Percentiles rank a stretch among this genome's conserved stretches.
These are phyloP conservation scores for Crepidodera aurea DNA, from an alignment of 2,888 invertebrate genomes.

Conservation along the genomic window DNA sequence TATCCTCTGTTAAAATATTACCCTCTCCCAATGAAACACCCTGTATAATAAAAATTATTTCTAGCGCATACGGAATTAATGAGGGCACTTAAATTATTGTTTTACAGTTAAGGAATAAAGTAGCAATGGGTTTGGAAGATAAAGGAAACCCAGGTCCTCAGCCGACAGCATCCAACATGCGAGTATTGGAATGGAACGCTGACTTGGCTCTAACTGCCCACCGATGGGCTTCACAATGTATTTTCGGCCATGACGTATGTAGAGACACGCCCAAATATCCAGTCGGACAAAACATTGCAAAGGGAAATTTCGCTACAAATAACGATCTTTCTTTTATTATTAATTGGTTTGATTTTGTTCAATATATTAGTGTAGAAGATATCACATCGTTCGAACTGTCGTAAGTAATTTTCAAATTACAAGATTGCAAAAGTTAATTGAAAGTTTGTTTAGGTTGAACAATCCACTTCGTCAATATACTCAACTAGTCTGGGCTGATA, in stretches of 20 bases:
- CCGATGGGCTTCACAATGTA: conserved; percentile 62
- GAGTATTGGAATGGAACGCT: conserved; percentile 58
- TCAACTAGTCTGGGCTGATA: conserved; percentile 57
- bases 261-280: conserved; percentile 57
- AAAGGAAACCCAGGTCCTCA: conserved; percentile 60
- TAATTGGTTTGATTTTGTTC: conserved; percentile 59
- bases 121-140: conserved; percentile 57
- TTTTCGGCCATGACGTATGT: conserved; percentile 58
- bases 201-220: conserved; percentile 60
- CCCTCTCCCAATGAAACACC: too few relatives aligned
- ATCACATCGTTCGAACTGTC: conserved; percentile 42
- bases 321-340: conserved; percentile 50
- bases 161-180: conserved; percentile 58
- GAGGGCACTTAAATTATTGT: too few relatives aligned
- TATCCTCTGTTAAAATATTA: too few relatives aligned
- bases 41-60: too few relatives aligned
- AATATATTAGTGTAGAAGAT: conserved; percentile 45
- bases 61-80: too few relatives aligned
- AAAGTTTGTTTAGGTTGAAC: conserved; percentile 5
- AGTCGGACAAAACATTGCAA: conserved; percentile 61
- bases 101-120: conserved; percentile 33
- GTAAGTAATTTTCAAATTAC: conserved; percentile 38
- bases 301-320: conserved; percentile 53
- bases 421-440: not conserved
- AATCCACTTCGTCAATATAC: conserved; percentile 45